A percentile compares a stretch with the other conserved stretches of the same genome.
Evolutionary conservation across 2,113 vertebrate genomes (phyloP).

Genomic region (Leptobrachium leishanense): DNA sequence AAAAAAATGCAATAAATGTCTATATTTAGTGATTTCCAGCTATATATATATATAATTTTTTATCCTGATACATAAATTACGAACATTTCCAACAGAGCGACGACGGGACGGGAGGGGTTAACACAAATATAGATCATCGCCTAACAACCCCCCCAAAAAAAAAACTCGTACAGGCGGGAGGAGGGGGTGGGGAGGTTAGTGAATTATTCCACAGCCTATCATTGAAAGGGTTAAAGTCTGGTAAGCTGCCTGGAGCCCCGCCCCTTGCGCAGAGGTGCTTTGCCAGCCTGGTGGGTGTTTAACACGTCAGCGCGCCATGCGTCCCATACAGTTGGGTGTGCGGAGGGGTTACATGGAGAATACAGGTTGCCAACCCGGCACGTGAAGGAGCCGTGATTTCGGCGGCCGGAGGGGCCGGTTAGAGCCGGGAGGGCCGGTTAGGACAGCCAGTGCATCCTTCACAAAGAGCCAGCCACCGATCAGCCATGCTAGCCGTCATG

Average conservation of each 20-base stretch:
- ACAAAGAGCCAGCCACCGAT: slow-evolving; percentile 83
- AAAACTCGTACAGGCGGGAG: background rate
- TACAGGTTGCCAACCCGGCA: background rate
- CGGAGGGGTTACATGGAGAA: background rate
- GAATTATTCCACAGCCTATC: background rate
- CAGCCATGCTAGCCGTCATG: slow-evolving; percentile 79
- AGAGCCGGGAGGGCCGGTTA: background rate
- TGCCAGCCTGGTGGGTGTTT: background rate
- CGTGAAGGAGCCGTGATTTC: background rate
- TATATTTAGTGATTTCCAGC: slow-evolving; percentile 72
- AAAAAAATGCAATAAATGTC: slow-evolving; percentile 56
- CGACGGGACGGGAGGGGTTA: background rate
- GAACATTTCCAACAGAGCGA: slow-evolving; percentile 21
- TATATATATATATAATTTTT: slow-evolving; percentile 60
- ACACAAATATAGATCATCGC: no score
- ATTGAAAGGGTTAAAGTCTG: background rate
- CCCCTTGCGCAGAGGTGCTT: background rate
- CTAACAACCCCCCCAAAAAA: no score
- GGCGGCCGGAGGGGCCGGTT: background rate
- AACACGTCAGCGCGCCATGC: slow-evolving; percentile 9
- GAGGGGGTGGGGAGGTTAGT: background rate
- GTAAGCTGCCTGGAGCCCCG: background rate
- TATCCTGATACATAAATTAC: slow-evolving; percentile 26
- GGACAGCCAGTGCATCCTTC: slow-evolving; percentile 75
- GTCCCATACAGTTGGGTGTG: slow-evolving; percentile 8